Base-by-base conservation (phyloP, 2,797 vertebrate species). In the Clarias pachynema region DNA sequence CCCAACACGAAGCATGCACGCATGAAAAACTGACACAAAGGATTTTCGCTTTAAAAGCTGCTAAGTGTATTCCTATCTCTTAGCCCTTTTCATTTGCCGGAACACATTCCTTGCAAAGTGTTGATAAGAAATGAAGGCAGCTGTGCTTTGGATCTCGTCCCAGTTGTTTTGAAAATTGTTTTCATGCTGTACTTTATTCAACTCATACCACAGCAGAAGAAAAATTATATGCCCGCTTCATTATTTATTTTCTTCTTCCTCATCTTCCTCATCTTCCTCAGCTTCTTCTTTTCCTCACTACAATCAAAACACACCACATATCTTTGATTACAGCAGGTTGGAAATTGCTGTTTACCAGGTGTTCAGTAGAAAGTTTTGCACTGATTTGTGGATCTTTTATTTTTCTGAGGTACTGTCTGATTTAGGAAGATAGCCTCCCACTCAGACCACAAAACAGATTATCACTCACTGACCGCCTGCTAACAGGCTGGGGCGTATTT, bases 261-360 rank as follows among this genome's bases (percentile, higher is more conserved):
- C 84, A 79, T 78, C 84, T 85, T 87, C 31, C n/a, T 79, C 7
- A 5, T 44, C 5, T 53, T 53, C 10, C 26, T 73, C 40, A 16
- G n/a, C 22, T 44, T 12, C 20, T 68, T 31, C 31, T 69, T 89
- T 82, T 79, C 60, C 82, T 63, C 62, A 8, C 69, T 84, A 86
- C 89, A 93, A 92, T 93, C 91, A 90, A 75, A 89, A 78, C 24
- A 20, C 53, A 12, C 29, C 85, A 37, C 68, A 79, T 57, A 87
- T 90, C 89, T 91, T 78, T 93, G 92, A 93, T 93, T 92, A 83
- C 88, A 79, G 82, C 89, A 37, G 88, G 84, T 86, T 82, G 2
- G 72, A 92, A 92, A 85, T 91, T 83, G 88, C 85, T 90, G 84
- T 90, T 91, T 88, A 87, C 57, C 89, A 72, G 81, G 69, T 66